Evolutionary conservation across 2,888 invertebrate genomes (phyloP).

Genomic region (Aphodius granarius): DNA sequence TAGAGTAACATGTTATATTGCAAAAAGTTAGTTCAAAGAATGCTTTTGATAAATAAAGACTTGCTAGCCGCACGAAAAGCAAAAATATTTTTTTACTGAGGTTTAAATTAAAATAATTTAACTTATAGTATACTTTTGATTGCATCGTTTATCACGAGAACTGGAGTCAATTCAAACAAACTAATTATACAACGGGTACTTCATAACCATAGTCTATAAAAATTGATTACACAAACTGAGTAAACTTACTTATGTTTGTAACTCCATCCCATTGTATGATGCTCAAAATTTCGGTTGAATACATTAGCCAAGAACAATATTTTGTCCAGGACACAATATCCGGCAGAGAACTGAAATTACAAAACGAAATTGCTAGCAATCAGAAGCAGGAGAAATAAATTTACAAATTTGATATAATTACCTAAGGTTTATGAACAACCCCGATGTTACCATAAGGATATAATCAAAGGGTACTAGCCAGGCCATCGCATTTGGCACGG

Average conservation of each 20-base stretch:
- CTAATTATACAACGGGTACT: no score
- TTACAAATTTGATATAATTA: slow-evolving; percentile 46
- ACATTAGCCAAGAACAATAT: slow-evolving; percentile 83
- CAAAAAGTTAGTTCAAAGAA: no score
- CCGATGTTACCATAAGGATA: slow-evolving; percentile 84
- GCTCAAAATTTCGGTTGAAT: slow-evolving; percentile 82
- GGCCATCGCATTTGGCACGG: slow-evolving; percentile 77
- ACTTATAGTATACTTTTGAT: no score
- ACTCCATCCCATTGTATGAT: slow-evolving; percentile 81
- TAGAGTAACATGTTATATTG: no score
- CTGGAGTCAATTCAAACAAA: no score
- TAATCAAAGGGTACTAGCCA: slow-evolving; percentile 87
- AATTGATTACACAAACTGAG: no score
- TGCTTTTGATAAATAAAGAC: no score
- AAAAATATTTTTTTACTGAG: no score
- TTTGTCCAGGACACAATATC: slow-evolving; percentile 74
- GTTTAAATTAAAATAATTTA: no score
- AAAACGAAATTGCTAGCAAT: slow-evolving; percentile 25
- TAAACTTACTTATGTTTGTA: slow-evolving; percentile 66
- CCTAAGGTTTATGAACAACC: slow-evolving; percentile 81
- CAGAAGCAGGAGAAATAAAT: neutral
- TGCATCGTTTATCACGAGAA: no score
- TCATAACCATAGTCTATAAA: no score
- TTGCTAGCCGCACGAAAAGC: no score
- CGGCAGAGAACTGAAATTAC: slow-evolving; percentile 66